Percentiles rank a stretch among this genome's conserved stretches.
Evolutionary conservation across 2,113 vertebrate species (phyloP).

Genomic region (Chinchilla lanigera): DNA sequence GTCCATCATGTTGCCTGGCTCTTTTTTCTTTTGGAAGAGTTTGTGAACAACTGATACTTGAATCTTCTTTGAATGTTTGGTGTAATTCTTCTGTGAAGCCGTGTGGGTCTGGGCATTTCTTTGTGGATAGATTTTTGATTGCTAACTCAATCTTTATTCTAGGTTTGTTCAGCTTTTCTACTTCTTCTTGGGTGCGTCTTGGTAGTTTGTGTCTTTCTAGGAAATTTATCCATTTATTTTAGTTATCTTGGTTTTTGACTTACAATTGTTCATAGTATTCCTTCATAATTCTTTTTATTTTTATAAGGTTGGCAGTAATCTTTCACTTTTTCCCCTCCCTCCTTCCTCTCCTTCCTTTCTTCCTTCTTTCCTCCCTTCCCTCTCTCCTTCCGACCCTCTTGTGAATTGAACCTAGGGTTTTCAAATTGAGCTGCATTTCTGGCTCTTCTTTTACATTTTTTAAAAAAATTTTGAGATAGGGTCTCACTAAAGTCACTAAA

Average conservation of each 20-base stretch:
- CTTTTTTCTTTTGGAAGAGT: conserved; percentile 39
- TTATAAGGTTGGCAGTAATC: background rate
- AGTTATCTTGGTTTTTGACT: background rate
- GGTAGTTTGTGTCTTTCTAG: background rate
- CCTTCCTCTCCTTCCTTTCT: background rate
- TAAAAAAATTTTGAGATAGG: background rate
- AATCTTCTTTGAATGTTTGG: conserved; percentile 17
- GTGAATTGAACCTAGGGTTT: background rate
- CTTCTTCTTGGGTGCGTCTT: conserved; percentile 47
- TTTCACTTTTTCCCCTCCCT: background rate
- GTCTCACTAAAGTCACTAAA: background rate
- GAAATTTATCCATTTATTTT: conserved; percentile 17
- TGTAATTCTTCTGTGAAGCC: background rate
- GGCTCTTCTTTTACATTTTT: background rate
- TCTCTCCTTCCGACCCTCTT: background rate
- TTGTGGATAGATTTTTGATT: background rate
- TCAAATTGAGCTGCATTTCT: background rate
- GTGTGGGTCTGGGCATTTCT: background rate
- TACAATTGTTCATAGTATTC: background rate
- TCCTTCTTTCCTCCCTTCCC: background rate
- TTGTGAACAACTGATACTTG: background rate
- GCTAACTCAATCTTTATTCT: background rate
- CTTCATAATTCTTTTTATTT: conserved; percentile 35
- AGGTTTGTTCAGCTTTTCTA: background rate
- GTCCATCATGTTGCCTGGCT: background rate